Evolutionary conservation across 2,797 vertebrate genomes (phyloP).

Genomic region (Bradypodion pumilum): DNA sequence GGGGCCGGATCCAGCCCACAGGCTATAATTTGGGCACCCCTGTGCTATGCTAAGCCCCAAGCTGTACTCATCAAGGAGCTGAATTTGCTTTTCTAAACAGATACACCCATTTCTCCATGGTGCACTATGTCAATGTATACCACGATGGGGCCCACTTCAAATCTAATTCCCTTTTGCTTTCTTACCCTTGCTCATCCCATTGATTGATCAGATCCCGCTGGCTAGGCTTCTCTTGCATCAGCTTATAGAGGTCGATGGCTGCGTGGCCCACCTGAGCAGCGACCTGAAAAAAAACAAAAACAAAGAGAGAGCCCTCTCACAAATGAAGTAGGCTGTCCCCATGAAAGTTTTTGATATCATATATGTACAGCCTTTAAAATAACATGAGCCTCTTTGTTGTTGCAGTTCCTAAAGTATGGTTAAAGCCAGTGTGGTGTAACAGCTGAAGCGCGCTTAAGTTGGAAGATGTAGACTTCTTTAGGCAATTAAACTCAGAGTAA

Average conservation of each 20-base stretch:
- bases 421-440: background rate
- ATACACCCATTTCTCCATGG: background rate
- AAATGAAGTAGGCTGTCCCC: background rate
- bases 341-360: background rate
- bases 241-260: slow-evolving; percentile 83
- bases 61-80: background rate
- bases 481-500: background rate
- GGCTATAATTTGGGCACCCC: too few relatives aligned
- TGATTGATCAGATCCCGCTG: slow-evolving; percentile 84
- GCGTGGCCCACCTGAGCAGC: slow-evolving; percentile 86
- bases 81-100: background rate
- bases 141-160: background rate
- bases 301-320: too few relatives aligned
- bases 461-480: background rate
- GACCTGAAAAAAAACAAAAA: slow-evolving; percentile 72
- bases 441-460: background rate
- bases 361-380: background rate
- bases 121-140: too few relatives aligned
- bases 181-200: slow-evolving; percentile 85
- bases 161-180: background rate
- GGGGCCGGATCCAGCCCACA: too few relatives aligned
- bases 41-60: background rate
- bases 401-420: background rate
- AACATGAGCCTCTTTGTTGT: background rate
- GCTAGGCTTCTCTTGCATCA: slow-evolving; percentile 81